These are phyloP conservation scores for Heliconius hortense DNA, from an alignment of 2,888 invertebrate genomes.

Conservation along the genomic window DNA sequence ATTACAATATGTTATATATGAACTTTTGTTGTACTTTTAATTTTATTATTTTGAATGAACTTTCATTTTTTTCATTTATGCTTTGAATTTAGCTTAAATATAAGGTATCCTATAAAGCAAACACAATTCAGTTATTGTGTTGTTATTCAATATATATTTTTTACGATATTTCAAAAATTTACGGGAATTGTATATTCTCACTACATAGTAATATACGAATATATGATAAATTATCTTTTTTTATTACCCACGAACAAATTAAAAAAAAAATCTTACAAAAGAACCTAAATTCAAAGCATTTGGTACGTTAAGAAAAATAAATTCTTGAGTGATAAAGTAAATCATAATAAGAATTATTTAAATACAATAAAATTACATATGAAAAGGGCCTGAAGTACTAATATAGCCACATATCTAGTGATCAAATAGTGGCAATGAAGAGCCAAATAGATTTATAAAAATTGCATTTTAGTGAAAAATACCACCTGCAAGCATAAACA, in stretches of 20 bases:
- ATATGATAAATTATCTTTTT: neutral
- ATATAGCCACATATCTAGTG: constrained; percentile 31
- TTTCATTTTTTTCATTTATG: neutral
- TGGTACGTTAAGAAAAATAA: constrained; percentile 27
- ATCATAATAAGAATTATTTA: constrained; percentile 33
- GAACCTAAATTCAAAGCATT: neutral
- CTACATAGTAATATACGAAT: neutral
- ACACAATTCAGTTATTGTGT: too few species aligned
- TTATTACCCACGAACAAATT: neutral
- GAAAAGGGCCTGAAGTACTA: constrained; percentile 51
- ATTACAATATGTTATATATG: constrained; percentile 41
- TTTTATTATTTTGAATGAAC: constrained; percentile 46
- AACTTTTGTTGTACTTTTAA: constrained; percentile 70
- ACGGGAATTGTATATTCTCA: too few species aligned
- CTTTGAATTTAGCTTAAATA: neutral
- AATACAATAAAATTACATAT: constrained; percentile 40
- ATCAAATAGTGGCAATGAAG: constrained; percentile 8
- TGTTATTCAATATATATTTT: too few species aligned
- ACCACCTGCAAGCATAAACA: neutral
- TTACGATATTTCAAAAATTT: too few species aligned
- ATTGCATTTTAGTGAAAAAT: neutral
- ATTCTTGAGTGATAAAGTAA: constrained; percentile 8
- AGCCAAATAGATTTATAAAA: neutral
- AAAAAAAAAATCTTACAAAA: neutral
- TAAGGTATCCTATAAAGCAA: neutral